Base-by-base conservation (phyloP, 2,113 vertebrate species). In the Hippocampus zosterae region DNA sequence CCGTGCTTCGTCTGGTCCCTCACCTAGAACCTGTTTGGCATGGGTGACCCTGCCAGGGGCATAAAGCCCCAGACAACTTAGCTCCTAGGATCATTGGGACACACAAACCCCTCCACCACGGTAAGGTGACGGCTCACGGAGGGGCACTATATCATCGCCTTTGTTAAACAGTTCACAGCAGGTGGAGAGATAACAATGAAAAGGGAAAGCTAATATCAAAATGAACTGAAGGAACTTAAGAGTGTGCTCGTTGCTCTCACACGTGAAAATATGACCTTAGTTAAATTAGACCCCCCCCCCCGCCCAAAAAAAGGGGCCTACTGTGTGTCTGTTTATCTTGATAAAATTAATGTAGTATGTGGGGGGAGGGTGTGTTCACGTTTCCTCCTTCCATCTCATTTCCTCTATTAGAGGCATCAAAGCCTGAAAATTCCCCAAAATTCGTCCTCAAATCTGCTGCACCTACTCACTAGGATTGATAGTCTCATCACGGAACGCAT, bases 141-240 rank as follows among this genome's bases (percentile, higher is more conserved):
- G n/a, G n/a, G n/a, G n/a, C n/a, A n/a, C 37, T 72, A 72, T 72
- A 67, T 83, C 67, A 70, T 37, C 12, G 50, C 42, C 56, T 84
- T 76, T 83, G 73, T 80, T 72, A 76, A 79, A 83, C 69, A 77
- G 65, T 72, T 82, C 72, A 68, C 75, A 76, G 84, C 74, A 81
- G 76, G 83, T 76, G 71, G 61, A 73, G 68, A 44, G 79, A 82
- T 74, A 85, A 75, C 70, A 71, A 74, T 15, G 50, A 65, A 76
- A 73, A 81, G 60, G 64, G 25, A 74, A 80, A 77, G 27, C 70
- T 73, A 75, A 86, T 73, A 86, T 80, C 74, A 73, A 65, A 73
- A 72, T 66, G 65, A 59, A 79, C 75, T 75, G 71, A 23, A 55
- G 8, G 9, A 55, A 68, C 72, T 79, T 78, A 79, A 82, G 81